Conservation (phyloP, 1,140 invertebrate genomes). For the Lasioglossum albipes region DNA sequence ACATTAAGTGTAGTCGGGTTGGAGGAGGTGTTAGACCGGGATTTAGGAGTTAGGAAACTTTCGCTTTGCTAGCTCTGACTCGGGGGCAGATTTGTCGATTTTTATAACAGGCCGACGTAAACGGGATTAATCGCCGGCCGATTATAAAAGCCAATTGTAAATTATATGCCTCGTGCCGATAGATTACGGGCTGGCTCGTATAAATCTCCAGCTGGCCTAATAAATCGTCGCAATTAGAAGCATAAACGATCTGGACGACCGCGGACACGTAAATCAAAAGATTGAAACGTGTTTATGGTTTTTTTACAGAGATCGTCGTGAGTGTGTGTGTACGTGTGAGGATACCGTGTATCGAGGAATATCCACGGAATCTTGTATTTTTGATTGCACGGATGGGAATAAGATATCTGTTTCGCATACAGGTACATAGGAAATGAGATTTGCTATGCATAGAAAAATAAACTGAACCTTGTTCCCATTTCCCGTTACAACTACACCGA, state of each 20-base stretch:
- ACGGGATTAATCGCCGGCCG: no score
- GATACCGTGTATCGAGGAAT: background rate
- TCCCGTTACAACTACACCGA: constrained; percentile 50
- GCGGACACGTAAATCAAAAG: background rate
- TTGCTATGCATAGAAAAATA: constrained; percentile 65
- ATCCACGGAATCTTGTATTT: constrained; percentile 35
- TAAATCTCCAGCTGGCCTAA: background rate
- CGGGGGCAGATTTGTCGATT: background rate
- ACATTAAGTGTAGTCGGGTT: background rate
- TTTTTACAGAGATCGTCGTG: no score
- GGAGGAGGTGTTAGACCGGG: background rate
- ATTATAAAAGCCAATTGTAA: no score
- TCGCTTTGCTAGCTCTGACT: no score
- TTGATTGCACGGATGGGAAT: constrained; percentile 53
- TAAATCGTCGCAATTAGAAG: background rate
- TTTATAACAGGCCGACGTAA: background rate
- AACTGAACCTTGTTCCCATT: constrained; percentile 59
- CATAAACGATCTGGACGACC: background rate
- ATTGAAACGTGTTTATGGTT: background rate
- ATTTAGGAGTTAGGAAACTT: background rate
- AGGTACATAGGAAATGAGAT: constrained; percentile 50
- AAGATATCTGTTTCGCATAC: constrained; percentile 57
- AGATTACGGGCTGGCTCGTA: background rate
- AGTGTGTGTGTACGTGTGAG: background rate
- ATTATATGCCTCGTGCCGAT: no score